A percentile compares a stretch with the other conserved stretches of the same genome.
Evolutionary conservation across 2,888 invertebrate genomes (phyloP).

Genomic region (Elaeidobius kamerunicus): DNA sequence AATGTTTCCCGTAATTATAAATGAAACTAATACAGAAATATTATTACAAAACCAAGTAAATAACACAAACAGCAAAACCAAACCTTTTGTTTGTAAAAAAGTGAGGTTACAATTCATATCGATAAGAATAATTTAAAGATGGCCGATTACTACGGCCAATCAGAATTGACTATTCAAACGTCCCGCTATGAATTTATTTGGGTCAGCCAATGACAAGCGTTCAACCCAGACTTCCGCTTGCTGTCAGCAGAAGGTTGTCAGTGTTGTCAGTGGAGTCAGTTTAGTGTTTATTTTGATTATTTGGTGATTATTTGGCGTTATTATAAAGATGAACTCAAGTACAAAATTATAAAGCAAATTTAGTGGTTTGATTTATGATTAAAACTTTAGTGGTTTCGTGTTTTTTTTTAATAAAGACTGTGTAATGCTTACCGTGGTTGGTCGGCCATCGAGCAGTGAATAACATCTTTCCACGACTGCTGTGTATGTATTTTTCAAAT

Average conservation of each 20-base stretch:
- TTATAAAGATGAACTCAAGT: background rate
- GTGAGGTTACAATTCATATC: too few relatives aligned
- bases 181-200: constrained; percentile 10
- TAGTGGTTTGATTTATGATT: background rate
- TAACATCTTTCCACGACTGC: constrained; percentile 58
- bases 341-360: constrained; percentile 4
- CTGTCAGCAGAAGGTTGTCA: constrained; percentile 18
- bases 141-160: constrained; percentile 8
- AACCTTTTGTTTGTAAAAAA: too few relatives aligned
- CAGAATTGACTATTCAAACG: constrained; percentile 7
- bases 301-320: constrained; percentile 12
- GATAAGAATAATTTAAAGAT: too few relatives aligned
- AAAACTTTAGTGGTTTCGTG: background rate
- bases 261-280: constrained; percentile 27
- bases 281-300: constrained; percentile 31
- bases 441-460: constrained; percentile 69
- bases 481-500: constrained; percentile 46
- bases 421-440: constrained; percentile 62
- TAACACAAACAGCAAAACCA: too few relatives aligned
- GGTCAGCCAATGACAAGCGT: constrained; percentile 19
- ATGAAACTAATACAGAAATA: too few relatives aligned
- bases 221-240: constrained; percentile 17
- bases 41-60: too few relatives aligned
- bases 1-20: too few relatives aligned
- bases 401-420: constrained; percentile 23